phyloP scores from a whole-genome alignment of 2,888 invertebrate genomes.

The Malachius bipustulatus region DNA sequence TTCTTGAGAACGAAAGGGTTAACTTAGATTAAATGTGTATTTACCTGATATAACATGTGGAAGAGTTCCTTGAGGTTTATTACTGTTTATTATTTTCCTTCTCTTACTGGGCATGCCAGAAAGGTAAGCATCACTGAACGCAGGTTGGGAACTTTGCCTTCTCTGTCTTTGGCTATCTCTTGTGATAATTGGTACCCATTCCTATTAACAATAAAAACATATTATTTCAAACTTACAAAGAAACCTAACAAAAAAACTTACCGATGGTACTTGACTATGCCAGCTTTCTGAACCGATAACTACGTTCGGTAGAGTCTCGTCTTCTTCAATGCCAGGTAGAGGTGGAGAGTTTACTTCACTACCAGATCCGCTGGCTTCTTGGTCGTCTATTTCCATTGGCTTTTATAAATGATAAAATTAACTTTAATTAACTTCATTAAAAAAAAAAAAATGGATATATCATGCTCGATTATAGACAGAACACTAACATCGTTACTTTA shows the following conservation, averaged over 20 bases:
- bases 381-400: slow-evolving; percentile 43
- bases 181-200: slow-evolving; percentile 82
- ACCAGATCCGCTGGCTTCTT: slow-evolving; percentile 23
- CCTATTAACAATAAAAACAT: slow-evolving; percentile 33
- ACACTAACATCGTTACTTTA: no score
- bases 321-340: slow-evolving; percentile 21
- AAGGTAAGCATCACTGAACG: slow-evolving; percentile 83
- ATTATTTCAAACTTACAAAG: slow-evolving; percentile 5
- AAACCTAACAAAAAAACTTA: slow-evolving; percentile 26
- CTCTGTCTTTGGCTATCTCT: slow-evolving; percentile 66
- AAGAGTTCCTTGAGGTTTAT: slow-evolving; percentile 35
- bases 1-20: no score
- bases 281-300: slow-evolving; percentile 46
- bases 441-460: no score
- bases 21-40: no score
- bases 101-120: slow-evolving; percentile 83
- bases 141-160: slow-evolving; percentile 42
- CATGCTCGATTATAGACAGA: no score
- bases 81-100: slow-evolving; percentile 53
- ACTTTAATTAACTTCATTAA: no score
- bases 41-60: slow-evolving; percentile 36
- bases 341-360: slow-evolving; percentile 19
- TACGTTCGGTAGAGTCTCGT: slow-evolving; percentile 40
- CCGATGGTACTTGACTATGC: slow-evolving; percentile 50
- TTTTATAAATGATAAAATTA: slow-evolving; percentile 20